Conservation (phyloP, 2,888 invertebrate species). For the Apodemia duryi region DNA sequence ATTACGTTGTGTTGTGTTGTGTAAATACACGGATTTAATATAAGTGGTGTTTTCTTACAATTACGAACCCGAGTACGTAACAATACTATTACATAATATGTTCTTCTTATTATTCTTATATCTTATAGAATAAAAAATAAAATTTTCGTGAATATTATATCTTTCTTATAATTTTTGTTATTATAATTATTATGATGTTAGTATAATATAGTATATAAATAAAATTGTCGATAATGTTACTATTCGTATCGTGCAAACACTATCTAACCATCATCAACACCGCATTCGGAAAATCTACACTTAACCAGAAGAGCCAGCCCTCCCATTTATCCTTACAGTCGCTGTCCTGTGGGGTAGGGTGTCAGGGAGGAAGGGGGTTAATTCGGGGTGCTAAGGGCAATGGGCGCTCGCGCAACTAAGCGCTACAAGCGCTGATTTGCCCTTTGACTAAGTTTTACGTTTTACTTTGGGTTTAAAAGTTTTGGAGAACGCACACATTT, state of each 20-base stretch:
- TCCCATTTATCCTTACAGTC: slow-evolving; percentile 76
- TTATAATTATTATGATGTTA: too few relatives aligned
- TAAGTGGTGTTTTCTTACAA: too few relatives aligned
- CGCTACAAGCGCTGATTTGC: slow-evolving; percentile 57
- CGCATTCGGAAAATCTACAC: slow-evolving; percentile 80
- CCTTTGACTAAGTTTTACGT: slow-evolving; percentile 47
- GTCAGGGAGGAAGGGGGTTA: slow-evolving; percentile 44
- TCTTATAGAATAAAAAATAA: too few relatives aligned
- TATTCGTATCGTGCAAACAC: slow-evolving; percentile 35
- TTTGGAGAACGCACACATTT: slow-evolving; percentile 34
- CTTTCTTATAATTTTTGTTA: too few relatives aligned
- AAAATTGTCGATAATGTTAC: slow-evolving; percentile 42
- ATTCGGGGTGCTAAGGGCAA: slow-evolving; percentile 69
- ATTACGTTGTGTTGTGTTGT: too few relatives aligned
- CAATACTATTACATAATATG: too few relatives aligned
- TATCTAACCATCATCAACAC: slow-evolving; percentile 74
- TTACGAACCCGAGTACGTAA: too few relatives aligned
- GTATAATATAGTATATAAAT: not conserved
- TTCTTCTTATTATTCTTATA: too few relatives aligned
- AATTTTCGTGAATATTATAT: too few relatives aligned
- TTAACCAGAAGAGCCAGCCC: slow-evolving; percentile 79
- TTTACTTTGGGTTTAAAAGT: slow-evolving; percentile 38
- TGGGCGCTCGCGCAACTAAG: slow-evolving; percentile 59
- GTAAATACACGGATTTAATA: too few relatives aligned
- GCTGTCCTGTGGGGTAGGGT: slow-evolving; percentile 66